phyloP scores from a whole-genome alignment of 2,888 invertebrate species.

The Agonopterix arenella region DNA sequence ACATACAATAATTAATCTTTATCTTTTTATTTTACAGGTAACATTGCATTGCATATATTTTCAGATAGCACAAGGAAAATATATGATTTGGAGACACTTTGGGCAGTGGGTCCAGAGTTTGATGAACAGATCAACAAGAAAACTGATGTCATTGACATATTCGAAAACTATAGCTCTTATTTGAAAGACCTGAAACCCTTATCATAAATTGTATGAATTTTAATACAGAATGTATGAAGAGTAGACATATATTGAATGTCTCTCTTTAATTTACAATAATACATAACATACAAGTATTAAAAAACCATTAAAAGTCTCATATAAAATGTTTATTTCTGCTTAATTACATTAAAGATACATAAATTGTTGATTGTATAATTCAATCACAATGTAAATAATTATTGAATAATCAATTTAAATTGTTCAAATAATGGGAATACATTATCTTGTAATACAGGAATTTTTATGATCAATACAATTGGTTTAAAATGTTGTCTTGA shows the following conservation, averaged over 20 bases:
- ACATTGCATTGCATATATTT: conserved; percentile 94
- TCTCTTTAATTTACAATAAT: not conserved
- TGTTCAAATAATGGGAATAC: conserved; percentile 11
- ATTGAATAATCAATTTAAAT: conserved; percentile 34
- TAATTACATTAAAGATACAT: conserved; percentile 67
- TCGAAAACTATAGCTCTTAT: conserved; percentile 81
- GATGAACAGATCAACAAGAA: conserved; percentile 82
- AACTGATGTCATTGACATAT: conserved; percentile 79
- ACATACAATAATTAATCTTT: not conserved
- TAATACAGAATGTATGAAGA: not conserved
- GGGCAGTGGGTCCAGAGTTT: conserved; percentile 90
- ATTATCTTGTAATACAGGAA: not conserved
- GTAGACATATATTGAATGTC: not conserved
- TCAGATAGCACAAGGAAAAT: conserved; percentile 79
- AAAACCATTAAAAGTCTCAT: conserved; percentile 64
- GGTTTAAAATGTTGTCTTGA: not conserved
- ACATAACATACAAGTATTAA: conserved; percentile 22
- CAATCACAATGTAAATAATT: conserved; percentile 33
- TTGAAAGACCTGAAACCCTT: conserved; percentile 80
- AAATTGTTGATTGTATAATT: conserved; percentile 60
- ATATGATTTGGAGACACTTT: conserved; percentile 94
- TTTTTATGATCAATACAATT: not conserved
- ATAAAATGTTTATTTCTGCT: conserved; percentile 75
- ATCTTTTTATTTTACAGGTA: conserved; percentile 79
- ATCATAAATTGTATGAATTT: conserved; percentile 21